Evolutionary conservation across 2,113 vertebrate species (phyloP), one percentile per base, ranked within the genome.

Genomic region (Syngnathus typhle): DNA sequence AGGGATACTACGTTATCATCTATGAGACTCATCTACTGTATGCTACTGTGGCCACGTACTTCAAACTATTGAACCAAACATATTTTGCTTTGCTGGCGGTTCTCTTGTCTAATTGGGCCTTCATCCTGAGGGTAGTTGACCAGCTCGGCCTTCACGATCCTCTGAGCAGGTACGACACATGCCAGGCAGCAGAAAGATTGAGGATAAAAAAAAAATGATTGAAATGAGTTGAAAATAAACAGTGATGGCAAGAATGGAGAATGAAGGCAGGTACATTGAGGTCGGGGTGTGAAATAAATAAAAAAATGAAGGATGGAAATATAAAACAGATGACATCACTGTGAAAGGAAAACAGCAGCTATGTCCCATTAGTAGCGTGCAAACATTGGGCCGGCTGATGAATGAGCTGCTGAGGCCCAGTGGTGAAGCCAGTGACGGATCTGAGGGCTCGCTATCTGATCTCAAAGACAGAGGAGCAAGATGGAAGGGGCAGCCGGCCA

Each of bases 131-230:
- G 92, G 82, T 95, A 97, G 87, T 93, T 90, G 91, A 98, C 95
- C 93, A 98, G 89, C 90, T 93, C 93, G 84, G 95, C 95, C 91
- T 94, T 96, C 88, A 98, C 92, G 87, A 98, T 92, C 90, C 73
- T 92, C 96, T 98, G 92, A 88, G 87, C 88, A 82, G 72, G 68
- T 76, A 61, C 71, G 67, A 68, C 58, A 67, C 21, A 52, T 67
- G 10, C 60, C 73, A 41, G 68, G 10, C 64, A 58, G 67, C 1
- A 12, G 44, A 64, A 37, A 77, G 37, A 79, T 64, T 71, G 69
- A 77, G 67, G 72, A 70, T 68, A 41, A 73, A 66, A 46, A 43
- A 39, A 1, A 60, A 15, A 51, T 56, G 18, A 61, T 78, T 88
- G 27, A 80, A 76, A 78, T 7, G 47, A 8, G 49, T n/a, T 23